Evolutionary conservation across 2,113 vertebrate species (phyloP), one percentile per base, ranked within the genome.

Genomic region (Nyctibius bracteatus): DNA sequence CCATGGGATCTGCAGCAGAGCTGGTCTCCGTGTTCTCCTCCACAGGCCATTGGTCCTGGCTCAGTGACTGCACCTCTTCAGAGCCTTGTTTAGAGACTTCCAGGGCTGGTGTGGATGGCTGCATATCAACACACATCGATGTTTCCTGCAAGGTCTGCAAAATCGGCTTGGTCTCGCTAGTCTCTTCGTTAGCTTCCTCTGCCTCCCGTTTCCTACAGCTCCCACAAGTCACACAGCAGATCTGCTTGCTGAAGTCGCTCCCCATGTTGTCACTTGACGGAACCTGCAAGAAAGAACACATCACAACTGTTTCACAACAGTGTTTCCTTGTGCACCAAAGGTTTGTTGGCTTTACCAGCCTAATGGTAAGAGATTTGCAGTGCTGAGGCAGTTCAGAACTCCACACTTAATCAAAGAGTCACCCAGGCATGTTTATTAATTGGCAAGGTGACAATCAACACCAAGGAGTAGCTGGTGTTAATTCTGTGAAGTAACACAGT

Each of bases 71-170:
- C 58, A 15, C 83, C 6, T 43, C 81, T 30, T 63, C 67, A 12
- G 30, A 37, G 24, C n/a, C 4, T 44, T 14, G 54, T 2, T 2
- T 12, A n/a, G 77, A 49, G 10, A 14, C 54, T 15, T 21, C 20
- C 15, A 52, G 65, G 41, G 61, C 72, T 19, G 65, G 39, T 1
- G 44, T 23, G 47, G 66, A 19, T 17, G 33, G 39, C 14, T 57
- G 83, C 0, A 1, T 13, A 7, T 59, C 54, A 1, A 0, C 0
- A 2, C 12, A 12, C 0, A 4, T 3, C 0, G 3, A 10, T 0
- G 30, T 3, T 24, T 31, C 49, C 35, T 24, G 5, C 0, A 27
- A 66, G 43, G 20, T 12, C 81, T 77, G 82, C 75, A 87, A 30
- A 13, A 94, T 82, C 0, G 96, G 94, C 22, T 90, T 75, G 19